These are phyloP conservation scores for Mobula birostris DNA, from an alignment of 2,113 vertebrate species.

Conservation along the genomic window DNA sequence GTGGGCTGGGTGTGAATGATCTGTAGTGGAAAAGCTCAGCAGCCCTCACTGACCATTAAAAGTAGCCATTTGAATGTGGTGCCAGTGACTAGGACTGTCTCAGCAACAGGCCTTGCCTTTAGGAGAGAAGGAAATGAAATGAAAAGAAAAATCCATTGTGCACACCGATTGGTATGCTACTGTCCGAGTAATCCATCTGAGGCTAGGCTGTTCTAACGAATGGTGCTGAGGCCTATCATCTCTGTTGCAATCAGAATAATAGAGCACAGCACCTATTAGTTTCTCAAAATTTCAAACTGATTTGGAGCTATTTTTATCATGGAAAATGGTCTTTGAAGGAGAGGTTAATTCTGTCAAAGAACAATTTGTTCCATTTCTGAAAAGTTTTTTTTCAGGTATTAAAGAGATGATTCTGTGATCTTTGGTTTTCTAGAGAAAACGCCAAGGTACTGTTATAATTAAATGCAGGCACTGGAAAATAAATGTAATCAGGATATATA, in stretches of 20 bases:
- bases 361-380: constrained; percentile 4
- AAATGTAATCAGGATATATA: neutral
- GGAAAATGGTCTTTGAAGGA: neutral
- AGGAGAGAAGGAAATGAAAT: neutral
- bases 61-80: neutral
- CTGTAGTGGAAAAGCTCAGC: neutral
- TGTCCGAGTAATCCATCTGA: neutral
- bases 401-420: neutral
- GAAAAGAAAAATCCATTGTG: neutral
- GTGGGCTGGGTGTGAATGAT: neutral
- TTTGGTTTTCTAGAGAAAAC: neutral
- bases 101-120: neutral
- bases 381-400: neutral
- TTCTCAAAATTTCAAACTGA: constrained; percentile 19
- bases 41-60: neutral
- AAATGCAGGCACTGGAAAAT: neutral
- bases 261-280: neutral
- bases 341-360: constrained; percentile 17
- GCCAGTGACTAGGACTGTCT: neutral
- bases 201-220: neutral
- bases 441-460: neutral
- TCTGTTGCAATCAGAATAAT: neutral
- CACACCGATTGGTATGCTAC: neutral
- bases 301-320: constrained; percentile 8
- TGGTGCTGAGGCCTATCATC: neutral